A percentile compares a stretch with the other conserved stretches of the same genome.
Conservation (phyloP, 2,888 invertebrate genomes). For the Antheraea yamamai region DNA sequence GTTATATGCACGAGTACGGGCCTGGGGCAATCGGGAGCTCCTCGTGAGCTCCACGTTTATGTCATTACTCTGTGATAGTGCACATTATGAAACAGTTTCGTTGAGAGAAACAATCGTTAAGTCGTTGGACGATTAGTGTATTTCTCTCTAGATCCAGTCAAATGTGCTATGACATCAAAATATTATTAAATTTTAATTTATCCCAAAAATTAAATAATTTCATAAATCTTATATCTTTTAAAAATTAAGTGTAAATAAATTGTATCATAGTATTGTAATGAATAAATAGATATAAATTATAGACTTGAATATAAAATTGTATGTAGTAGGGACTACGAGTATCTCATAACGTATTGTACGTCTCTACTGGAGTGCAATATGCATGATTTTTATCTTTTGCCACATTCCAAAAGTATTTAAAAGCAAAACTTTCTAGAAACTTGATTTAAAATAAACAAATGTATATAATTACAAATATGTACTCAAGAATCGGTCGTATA, state of each 20-base stretch:
- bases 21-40: constrained; percentile 79
- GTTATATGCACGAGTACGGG: constrained; percentile 78
- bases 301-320: constrained; percentile 54
- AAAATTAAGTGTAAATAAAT: constrained; percentile 72
- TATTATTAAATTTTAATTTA: constrained; percentile 73
- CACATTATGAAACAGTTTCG: constrained; percentile 66
- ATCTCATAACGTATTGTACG: constrained; percentile 44
- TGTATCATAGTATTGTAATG: constrained; percentile 72
- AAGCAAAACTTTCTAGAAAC: constrained; percentile 21
- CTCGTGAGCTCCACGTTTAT: constrained; percentile 70
- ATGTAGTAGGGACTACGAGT: constrained; percentile 19
- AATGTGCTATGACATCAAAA: constrained; percentile 79
- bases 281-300: constrained; percentile 62
- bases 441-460: constrained; percentile 25
- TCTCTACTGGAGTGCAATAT: constrained; percentile 73
- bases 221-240: constrained; percentile 71
- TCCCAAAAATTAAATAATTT: constrained; percentile 81
- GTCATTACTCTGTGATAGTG: constrained; percentile 82
- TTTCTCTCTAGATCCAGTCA: constrained; percentile 53
- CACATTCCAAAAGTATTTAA: constrained; percentile 69
- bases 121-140: constrained; percentile 37
- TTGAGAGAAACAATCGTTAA: constrained; percentile 30
- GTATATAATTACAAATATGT: constrained; percentile 9
- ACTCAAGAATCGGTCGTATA: background rate
- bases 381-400: constrained; percentile 74